Base-by-base conservation (phyloP, 2,888 invertebrate genomes). In the Rotaria sp. region DNA sequence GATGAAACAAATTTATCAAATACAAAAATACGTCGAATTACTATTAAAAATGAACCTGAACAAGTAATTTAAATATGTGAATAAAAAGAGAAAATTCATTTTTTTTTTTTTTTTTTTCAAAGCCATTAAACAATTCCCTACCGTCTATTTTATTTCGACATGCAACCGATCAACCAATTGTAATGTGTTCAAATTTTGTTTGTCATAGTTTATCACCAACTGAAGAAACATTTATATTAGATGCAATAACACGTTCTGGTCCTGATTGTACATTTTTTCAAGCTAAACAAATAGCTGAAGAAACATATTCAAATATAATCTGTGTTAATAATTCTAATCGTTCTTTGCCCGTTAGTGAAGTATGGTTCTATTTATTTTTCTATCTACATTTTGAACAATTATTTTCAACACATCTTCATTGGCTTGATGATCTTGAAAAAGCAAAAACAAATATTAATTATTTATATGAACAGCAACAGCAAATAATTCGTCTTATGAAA, bases 401-500 rank as follows among this genome's bases (percentile, higher is more conserved):
- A 80, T 80, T 80, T 45, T 26, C 41, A 41, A 45, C 41, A n/a
- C 80, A 80, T 80, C 80, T 45, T n/a, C 41, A 80, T n/a, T 80
- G 80, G 80, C 45, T 80, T 45, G 45, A 45, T 41, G 80, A 80
- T 45, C 80, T 80, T 80, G 80, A 80, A 80, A 80, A 26, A 38
- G 13, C 67, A 7, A 35, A 67, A 67, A 35, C 30, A 35, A 35
- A 18, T 67, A 21, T 35, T 5, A 18, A 4, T 21, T 67, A 67
- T 67, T 35, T 67, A 26, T 35, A 67, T 67, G 67, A 67, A 67
- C 67, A 67, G 5, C 67, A 67, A 35, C 67, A 67, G 4, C 67
- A 67, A 8, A 35, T 67, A 5, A 67, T 67, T 35, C 67, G 67
- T 67, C 35, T 67, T 0, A 67, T 67, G 67, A 67, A 67, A 35